These are phyloP conservation scores for Acipenser ruthenus DNA, from an alignment of 2,797 vertebrate genomes.

Conservation along the genomic window DNA sequence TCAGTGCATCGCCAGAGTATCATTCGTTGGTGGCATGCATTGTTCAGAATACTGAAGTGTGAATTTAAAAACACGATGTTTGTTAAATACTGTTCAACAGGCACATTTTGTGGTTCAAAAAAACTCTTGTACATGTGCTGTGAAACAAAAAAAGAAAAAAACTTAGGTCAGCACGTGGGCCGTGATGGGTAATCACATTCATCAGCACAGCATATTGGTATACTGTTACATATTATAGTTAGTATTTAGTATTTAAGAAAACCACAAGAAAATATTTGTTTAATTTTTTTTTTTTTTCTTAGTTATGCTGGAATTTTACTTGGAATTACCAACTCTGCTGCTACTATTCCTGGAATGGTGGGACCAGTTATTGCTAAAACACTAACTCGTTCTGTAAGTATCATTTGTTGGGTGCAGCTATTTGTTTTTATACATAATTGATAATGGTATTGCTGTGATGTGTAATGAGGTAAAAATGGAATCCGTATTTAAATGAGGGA, in stretches of 20 bases:
- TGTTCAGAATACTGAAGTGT: too few relatives aligned
- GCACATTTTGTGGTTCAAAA: too few relatives aligned
- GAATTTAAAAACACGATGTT: too few relatives aligned
- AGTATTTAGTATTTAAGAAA: conserved; percentile 4
- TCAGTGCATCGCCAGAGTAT: too few relatives aligned
- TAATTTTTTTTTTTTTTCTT: conserved; percentile 9
- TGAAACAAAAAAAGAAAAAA: too few relatives aligned
- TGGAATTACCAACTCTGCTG: conserved; percentile 97
- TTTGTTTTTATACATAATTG: background rate
- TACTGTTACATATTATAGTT: too few relatives aligned
- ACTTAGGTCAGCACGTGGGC: too few relatives aligned
- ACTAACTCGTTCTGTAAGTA: conserved; percentile 80
- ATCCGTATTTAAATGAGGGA: background rate
- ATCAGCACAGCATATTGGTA: too few relatives aligned
- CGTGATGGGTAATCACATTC: too few relatives aligned
- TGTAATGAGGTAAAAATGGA: background rate
- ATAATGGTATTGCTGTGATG: background rate
- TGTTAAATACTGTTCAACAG: too few relatives aligned
- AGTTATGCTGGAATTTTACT: conserved; percentile 93
- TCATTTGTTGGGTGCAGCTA: background rate
- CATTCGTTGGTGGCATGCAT: too few relatives aligned
- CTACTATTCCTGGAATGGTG: conserved; percentile 92
- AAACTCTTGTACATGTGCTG: too few relatives aligned
- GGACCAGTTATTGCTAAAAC: conserved; percentile 83
- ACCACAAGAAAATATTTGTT: conserved; percentile 19